Percentiles rank a stretch among this genome's conserved stretches.
Evolutionary conservation across 2,797 vertebrate genomes (phyloP).

Genomic region (Margarornis squamiger): DNA sequence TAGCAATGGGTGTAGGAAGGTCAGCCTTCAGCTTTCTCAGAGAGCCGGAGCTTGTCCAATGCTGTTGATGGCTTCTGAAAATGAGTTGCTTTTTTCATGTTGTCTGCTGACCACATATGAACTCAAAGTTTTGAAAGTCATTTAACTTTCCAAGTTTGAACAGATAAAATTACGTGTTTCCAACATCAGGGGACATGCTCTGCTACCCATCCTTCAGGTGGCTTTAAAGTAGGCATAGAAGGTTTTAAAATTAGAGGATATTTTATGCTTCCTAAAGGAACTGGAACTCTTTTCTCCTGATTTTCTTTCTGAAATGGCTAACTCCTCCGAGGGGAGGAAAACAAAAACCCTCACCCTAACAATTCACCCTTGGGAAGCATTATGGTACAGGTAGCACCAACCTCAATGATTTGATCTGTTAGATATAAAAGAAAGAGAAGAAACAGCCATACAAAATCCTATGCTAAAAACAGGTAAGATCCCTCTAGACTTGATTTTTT

Average conservation of each 20-base stretch:
- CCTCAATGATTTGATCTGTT: neutral
- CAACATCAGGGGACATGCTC: neutral
- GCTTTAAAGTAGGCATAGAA: neutral
- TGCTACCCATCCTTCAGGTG: neutral
- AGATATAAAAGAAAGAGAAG: neutral
- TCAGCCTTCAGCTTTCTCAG: neutral
- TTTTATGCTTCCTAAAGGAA: neutral
- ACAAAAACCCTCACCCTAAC: rapidly evolving
- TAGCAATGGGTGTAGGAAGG: neutral
- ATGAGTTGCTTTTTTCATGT: neutral
- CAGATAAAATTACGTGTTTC: neutral
- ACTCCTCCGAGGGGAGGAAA: neutral
- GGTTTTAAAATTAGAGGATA: neutral
- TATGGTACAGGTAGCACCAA: neutral
- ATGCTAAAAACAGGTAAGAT: neutral
- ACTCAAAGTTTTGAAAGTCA: neutral
- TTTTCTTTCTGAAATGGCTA: neutral
- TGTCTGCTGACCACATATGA: neutral
- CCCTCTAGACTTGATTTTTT: neutral
- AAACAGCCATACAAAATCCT: neutral
- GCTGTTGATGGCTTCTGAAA: neutral
- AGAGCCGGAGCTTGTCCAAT: neutral
- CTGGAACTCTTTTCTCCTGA: neutral
- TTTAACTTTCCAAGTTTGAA: neutral
- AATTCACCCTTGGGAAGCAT: neutral